A percentile compares a stretch with the other conserved stretches of the same genome.
Evolutionary conservation across 2,888 invertebrate species (phyloP).

Genomic region (Opisthograptis luteolata): DNA sequence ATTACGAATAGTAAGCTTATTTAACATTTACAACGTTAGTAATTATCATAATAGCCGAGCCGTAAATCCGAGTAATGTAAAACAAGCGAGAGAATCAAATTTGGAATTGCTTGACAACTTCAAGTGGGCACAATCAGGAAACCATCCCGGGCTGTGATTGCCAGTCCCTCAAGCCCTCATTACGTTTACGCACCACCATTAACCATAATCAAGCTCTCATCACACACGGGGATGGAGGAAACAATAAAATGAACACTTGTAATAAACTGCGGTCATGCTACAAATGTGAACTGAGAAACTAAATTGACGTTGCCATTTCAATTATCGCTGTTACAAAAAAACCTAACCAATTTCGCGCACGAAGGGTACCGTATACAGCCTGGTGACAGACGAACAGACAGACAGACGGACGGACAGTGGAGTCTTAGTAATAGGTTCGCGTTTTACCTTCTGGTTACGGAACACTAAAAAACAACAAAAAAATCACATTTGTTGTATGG

Average conservation of each 20-base stretch:
- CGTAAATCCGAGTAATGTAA: conserved; percentile 40
- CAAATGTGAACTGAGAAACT: conserved; percentile 20
- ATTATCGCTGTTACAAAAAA: too few species aligned
- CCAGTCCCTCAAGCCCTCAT: conserved; percentile 68
- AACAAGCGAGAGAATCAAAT: conserved; percentile 53
- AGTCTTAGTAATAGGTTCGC: too few species aligned
- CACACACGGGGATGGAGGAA: conserved; percentile 72
- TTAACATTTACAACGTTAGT: conserved; percentile 41
- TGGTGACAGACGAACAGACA: too few species aligned
- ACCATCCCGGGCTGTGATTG: conserved; percentile 57
- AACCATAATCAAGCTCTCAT: conserved; percentile 74
- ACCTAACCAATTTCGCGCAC: too few species aligned
- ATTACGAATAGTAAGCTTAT: conserved; percentile 34
- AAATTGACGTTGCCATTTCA: conserved; percentile 25
- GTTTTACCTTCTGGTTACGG: too few species aligned
- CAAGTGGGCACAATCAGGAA: conserved; percentile 67
- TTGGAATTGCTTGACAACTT: conserved; percentile 60
- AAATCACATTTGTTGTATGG: too few species aligned
- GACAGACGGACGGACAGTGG: too few species aligned
- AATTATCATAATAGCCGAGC: conserved; percentile 35
- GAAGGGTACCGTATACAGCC: too few species aligned
- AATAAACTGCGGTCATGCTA: conserved; percentile 45
- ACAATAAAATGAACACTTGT: conserved; percentile 70
- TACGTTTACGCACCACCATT: conserved; percentile 77
- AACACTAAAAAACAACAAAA: too few species aligned